These are phyloP conservation scores for Bradysia coprophila DNA, from an alignment of 1,140 invertebrate genomes.

Conservation along the genomic window DNA sequence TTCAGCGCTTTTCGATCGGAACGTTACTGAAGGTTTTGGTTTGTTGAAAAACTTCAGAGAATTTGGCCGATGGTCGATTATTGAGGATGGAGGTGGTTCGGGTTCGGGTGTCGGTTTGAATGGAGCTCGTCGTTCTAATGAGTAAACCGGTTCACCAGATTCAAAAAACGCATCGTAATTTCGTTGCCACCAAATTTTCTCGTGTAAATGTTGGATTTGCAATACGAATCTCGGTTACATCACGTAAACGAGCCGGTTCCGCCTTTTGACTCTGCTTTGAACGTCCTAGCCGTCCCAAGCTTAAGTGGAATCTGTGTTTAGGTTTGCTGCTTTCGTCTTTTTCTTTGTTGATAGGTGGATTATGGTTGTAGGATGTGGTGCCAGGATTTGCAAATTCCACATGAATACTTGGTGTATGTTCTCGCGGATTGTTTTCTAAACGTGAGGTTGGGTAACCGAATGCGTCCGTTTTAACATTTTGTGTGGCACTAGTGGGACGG, in stretches of 20 bases:
- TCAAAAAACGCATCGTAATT: slow-evolving; percentile 25
- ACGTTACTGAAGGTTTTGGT: slow-evolving; percentile 12
- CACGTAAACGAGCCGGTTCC: slow-evolving; percentile 11
- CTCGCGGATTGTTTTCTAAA: too few relatives aligned
- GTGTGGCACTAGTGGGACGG: neutral
- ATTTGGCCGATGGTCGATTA: slow-evolving; percentile 2
- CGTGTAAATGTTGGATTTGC: slow-evolving; percentile 23
- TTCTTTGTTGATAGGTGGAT: neutral
- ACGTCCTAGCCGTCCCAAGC: slow-evolving; percentile 15
- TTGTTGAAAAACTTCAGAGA: slow-evolving; percentile 10
- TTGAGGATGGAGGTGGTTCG: slow-evolving; percentile 7
- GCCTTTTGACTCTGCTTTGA: slow-evolving; percentile 8
- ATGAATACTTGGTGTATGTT: neutral
- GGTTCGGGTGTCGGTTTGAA: slow-evolving; percentile 9
- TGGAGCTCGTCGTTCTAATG: slow-evolving; percentile 11
- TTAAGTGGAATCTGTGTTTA: slow-evolving; percentile 13
- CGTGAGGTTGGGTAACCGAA: neutral
- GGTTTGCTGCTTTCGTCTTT: slow-evolving; percentile 10
- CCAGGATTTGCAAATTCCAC: neutral
- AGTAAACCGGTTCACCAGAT: slow-evolving; percentile 22
- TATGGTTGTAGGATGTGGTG: neutral
- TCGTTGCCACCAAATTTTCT: slow-evolving; percentile 20
- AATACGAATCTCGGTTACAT: slow-evolving; percentile 20
- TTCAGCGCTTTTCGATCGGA: slow-evolving; percentile 2
- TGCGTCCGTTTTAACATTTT: neutral